These are phyloP conservation scores for Pandion haliaetus DNA, from an alignment of 2,113 vertebrate genomes.

Conservation along the genomic window DNA sequence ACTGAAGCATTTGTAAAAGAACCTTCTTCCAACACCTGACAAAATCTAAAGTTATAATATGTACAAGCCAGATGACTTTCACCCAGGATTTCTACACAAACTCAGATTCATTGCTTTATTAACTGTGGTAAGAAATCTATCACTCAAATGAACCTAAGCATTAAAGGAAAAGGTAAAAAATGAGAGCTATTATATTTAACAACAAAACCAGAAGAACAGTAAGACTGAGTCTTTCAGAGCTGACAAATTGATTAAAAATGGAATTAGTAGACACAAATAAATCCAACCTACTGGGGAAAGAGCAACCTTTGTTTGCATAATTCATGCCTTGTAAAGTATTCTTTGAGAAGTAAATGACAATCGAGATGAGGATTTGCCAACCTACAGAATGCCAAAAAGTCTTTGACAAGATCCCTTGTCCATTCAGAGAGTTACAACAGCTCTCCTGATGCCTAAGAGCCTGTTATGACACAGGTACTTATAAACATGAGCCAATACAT, in stretches of 20 bases:
- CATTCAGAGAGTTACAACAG: neutral
- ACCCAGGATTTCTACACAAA: neutral
- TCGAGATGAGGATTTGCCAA: neutral
- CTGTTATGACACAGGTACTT: neutral
- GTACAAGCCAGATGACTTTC: neutral
- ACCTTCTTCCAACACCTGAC: neutral
- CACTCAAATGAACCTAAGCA: neutral
- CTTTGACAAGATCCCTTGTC: neutral
- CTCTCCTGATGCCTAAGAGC: neutral
- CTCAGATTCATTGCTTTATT: neutral
- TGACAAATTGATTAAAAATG: neutral
- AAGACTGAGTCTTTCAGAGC: neutral
- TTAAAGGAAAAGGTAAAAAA: neutral
- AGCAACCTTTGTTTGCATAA: neutral
- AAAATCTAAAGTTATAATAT: neutral
- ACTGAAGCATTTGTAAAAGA: neutral
- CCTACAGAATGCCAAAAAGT: neutral
- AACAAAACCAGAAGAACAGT: neutral
- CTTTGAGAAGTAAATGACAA: neutral
- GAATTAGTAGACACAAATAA: neutral
- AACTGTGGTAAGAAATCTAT: neutral
- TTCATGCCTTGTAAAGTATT: neutral
- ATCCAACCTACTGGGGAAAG: neutral
- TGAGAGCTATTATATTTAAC: neutral
- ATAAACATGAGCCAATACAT: accelerated